phyloP scores from a whole-genome alignment of 2,888 invertebrate species.

The Aphidoletes aphidimyza region DNA sequence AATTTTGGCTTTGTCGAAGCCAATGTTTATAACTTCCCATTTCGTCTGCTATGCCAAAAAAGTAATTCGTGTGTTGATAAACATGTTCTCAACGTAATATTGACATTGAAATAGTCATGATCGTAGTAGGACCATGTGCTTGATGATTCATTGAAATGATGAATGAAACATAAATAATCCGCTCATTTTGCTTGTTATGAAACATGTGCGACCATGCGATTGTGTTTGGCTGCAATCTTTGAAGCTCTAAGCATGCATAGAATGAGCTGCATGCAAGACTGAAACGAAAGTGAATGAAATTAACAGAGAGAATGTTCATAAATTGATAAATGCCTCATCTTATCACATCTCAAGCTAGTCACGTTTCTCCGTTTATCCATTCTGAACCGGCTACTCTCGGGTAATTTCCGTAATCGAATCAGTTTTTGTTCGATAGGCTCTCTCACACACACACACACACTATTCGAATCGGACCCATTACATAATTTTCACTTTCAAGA shows the following conservation, averaged over 20 bases:
- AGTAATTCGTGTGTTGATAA: not conserved
- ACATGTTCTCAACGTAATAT: not conserved
- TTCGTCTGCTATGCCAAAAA: too few relatives aligned
- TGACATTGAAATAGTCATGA: conserved; percentile 1
- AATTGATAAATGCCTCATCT: not conserved
- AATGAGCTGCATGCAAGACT: too few relatives aligned
- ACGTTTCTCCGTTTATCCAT: not conserved
- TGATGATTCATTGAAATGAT: not conserved
- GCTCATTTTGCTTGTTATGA: too few relatives aligned
- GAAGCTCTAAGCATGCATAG: too few relatives aligned
- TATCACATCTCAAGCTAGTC: not conserved
- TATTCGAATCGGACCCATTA: conserved; percentile 16
- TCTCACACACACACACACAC: too few relatives aligned
- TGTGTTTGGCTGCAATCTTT: too few relatives aligned
- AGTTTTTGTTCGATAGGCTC: not conserved
- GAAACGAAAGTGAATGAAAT: not conserved
- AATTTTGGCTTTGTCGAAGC: too few relatives aligned
- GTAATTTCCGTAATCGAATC: not conserved
- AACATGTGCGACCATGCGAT: too few relatives aligned
- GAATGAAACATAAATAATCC: not conserved
- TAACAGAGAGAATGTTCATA: not conserved
- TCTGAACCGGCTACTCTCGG: not conserved
- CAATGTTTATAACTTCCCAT: too few relatives aligned
- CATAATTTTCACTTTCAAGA: conserved; percentile 42
- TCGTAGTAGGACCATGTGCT: not conserved